phyloP scores from a whole-genome alignment of 2,888 invertebrate species.

The Erpobdella octoculata region DNA sequence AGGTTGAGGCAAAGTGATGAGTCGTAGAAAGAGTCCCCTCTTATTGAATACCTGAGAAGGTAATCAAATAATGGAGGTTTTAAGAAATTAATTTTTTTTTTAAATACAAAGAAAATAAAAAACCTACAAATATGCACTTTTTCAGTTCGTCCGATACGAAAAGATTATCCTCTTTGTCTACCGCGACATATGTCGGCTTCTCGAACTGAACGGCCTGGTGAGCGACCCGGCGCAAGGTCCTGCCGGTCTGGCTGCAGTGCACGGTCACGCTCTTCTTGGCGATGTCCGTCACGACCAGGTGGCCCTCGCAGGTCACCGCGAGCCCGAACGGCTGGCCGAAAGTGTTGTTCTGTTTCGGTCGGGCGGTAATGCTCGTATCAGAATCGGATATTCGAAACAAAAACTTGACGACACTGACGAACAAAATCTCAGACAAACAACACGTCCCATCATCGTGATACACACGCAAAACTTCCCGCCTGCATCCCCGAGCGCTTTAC shows the following conservation, averaged over 20 bases:
- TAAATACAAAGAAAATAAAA: no score
- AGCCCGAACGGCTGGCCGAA: slow-evolving; percentile 35
- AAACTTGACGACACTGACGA: no score
- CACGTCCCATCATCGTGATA: no score
- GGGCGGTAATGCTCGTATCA: no score
- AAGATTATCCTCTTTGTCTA: slow-evolving; percentile 34
- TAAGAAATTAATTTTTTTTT: background rate
- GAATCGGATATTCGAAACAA: no score
- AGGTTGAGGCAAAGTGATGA: slow-evolving; percentile 23
- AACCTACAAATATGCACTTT: slow-evolving; percentile 21
- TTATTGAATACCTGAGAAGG: slow-evolving; percentile 34
- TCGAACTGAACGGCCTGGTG: slow-evolving; percentile 35
- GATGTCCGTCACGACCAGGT: slow-evolving; percentile 35
- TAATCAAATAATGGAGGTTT: background rate
- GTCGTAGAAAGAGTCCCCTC: slow-evolving; percentile 29
- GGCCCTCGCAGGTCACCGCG: slow-evolving; percentile 31
- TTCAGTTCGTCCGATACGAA: slow-evolving; percentile 35
- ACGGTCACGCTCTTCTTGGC: slow-evolving; percentile 34
- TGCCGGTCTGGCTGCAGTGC: slow-evolving; percentile 30
- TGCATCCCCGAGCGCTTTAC: no score
- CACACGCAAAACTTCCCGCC: no score
- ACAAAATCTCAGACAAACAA: no score
- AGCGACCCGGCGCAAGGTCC: slow-evolving; percentile 29
- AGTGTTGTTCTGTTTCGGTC: slow-evolving; percentile 31
- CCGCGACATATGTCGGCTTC: slow-evolving; percentile 34